These are phyloP conservation scores for Glaucomys volans DNA, from an alignment of 2,113 vertebrate species.

Conservation along the genomic window DNA sequence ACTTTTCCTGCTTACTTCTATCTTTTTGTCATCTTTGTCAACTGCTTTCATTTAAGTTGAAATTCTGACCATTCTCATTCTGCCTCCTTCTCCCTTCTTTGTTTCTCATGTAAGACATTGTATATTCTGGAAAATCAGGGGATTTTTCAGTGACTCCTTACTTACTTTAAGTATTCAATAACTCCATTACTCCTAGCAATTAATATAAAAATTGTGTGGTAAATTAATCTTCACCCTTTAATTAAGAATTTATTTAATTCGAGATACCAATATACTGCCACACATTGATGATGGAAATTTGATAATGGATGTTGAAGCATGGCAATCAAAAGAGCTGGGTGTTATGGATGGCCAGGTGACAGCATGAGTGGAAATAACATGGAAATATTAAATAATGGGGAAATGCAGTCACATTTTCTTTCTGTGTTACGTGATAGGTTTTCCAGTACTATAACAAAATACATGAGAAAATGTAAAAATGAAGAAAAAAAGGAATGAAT, in stretches of 20 bases:
- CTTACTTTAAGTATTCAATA: background rate
- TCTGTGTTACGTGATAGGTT: background rate
- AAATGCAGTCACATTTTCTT: background rate
- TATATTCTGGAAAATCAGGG: background rate
- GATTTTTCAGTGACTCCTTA: background rate
- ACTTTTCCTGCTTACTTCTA: background rate
- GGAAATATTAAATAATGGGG: background rate
- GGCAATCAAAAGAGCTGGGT: background rate
- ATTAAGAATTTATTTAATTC: background rate
- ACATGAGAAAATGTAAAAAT: background rate
- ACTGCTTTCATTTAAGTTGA: background rate
- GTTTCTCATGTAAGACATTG: background rate
- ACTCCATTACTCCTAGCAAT: background rate
- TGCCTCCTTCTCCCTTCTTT: background rate
- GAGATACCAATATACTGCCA: background rate
- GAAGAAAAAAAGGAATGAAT: background rate
- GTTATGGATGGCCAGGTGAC: accelerated
- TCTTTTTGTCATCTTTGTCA: background rate
- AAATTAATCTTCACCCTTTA: background rate
- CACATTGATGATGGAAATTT: background rate
- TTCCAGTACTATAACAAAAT: background rate
- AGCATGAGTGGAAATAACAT: background rate
- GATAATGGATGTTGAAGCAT: too few relatives aligned
- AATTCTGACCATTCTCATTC: background rate
- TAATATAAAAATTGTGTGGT: background rate